A percentile compares a stretch with the other conserved stretches of the same genome.
Conservation (phyloP, 2,797 vertebrate species). For the Sebastes iracundus region DNA sequence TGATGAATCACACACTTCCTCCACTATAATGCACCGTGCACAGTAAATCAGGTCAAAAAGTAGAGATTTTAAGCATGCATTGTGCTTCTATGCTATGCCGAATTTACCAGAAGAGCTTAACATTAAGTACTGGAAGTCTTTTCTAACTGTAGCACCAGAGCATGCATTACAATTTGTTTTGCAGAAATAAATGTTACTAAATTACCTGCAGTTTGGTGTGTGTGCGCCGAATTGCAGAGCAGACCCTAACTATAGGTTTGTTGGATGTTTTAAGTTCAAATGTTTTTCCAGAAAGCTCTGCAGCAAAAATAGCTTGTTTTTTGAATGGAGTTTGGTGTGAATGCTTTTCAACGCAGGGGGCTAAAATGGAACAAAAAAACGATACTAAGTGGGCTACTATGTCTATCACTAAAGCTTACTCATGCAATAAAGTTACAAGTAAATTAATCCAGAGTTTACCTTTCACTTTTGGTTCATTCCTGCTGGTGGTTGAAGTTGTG, state of each 20-base stretch:
- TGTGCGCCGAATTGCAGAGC: background rate
- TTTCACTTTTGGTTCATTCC: conserved; percentile 6
- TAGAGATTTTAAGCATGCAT: background rate
- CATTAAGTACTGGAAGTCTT: background rate
- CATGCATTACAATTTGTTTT: rapidly evolving
- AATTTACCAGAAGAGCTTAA: background rate
- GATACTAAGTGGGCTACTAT: no score
- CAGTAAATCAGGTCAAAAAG: background rate
- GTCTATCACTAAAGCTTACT: background rate
- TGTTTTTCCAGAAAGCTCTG: background rate
- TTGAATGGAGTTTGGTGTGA: background rate
- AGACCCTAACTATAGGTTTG: rapidly evolving
- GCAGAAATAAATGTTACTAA: background rate
- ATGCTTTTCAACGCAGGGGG: background rate
- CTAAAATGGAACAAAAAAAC: no score
- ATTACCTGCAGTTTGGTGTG: background rate
- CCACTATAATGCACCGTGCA: background rate
- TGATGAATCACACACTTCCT: background rate
- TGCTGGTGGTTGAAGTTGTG: background rate
- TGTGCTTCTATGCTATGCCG: background rate
- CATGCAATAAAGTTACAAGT: background rate
- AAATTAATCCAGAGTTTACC: conserved; percentile 7
- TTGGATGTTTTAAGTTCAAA: background rate
- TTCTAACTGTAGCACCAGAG: background rate
- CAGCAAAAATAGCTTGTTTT: background rate